phyloP scores from a whole-genome alignment of 2,797 vertebrate genomes.

The Macropus fuliginosus region DNA sequence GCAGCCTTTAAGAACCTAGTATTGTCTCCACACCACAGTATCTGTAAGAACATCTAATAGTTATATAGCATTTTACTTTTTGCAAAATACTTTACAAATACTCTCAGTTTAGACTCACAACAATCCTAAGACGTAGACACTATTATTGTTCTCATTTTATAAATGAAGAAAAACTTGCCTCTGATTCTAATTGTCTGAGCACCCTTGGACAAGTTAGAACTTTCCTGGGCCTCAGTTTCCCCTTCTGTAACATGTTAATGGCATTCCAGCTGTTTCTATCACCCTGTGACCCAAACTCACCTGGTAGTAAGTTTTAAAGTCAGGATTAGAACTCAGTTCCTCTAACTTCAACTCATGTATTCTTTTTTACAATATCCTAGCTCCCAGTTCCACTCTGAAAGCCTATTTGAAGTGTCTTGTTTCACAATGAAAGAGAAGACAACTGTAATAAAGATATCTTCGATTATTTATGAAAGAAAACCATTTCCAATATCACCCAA shows the following conservation, averaged over 20 bases:
- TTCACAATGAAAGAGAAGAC: slow-evolving; percentile 65
- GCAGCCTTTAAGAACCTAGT: not conserved
- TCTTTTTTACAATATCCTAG: not conserved
- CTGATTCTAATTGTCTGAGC: not conserved
- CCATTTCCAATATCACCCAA: slow-evolving; percentile 70
- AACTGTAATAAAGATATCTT: slow-evolving; percentile 75
- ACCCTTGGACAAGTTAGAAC: not conserved
- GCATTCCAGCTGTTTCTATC: not conserved
- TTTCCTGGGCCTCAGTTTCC: not conserved
- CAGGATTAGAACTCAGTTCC: not conserved
- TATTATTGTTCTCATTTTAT: not conserved
- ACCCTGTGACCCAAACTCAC: not conserved
- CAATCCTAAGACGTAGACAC: not conserved
- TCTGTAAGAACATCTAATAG: not conserved
- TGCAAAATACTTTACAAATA: not conserved
- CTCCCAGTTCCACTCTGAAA: slow-evolving; percentile 38
- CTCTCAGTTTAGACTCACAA: not conserved
- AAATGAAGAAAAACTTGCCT: not conserved
- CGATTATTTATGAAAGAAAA: slow-evolving; percentile 80
- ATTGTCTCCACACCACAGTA: not conserved
- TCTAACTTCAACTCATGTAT: not conserved
- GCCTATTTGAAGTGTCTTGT: slow-evolving; percentile 69
- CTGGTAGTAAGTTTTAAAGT: not conserved
- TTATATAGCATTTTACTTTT: not conserved
- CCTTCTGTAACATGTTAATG: not conserved